phyloP scores from a whole-genome alignment of 1,140 invertebrate genomes.

The Drosophila serrata region DNA sequence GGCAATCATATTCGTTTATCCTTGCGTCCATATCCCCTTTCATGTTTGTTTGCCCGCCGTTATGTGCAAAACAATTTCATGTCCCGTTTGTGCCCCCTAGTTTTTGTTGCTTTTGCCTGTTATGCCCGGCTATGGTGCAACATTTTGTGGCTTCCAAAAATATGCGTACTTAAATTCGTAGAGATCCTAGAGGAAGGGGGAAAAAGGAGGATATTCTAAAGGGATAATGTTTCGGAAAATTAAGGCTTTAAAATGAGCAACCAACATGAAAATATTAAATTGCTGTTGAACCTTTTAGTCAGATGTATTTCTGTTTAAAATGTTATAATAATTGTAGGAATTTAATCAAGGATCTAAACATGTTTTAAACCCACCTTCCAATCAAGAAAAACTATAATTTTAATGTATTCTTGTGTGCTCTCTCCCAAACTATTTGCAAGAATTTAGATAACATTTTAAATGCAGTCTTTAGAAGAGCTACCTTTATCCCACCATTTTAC shows the following conservation, averaged over 20 bases:
- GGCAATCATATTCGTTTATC: slow-evolving; percentile 42
- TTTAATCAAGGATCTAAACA: too few species aligned
- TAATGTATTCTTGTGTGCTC: background rate
- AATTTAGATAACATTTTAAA: slow-evolving; percentile 12
- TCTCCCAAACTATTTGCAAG: background rate
- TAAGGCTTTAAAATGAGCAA: background rate
- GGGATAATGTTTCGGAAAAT: slow-evolving; percentile 5
- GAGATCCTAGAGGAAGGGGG: background rate
- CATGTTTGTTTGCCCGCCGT: slow-evolving; percentile 67
- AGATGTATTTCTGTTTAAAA: background rate
- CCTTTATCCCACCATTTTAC: background rate
- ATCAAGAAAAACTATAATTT: background rate
- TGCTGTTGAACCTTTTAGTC: too few species aligned
- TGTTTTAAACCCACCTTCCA: too few species aligned
- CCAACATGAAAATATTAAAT: background rate
- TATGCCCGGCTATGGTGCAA: slow-evolving; percentile 53
- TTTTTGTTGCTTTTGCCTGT: slow-evolving; percentile 24
- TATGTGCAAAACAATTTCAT: slow-evolving; percentile 81
- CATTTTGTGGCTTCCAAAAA: slow-evolving; percentile 74
- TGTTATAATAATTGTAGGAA: too few species aligned
- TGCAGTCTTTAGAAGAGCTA: slow-evolving; percentile 19
- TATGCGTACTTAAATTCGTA: slow-evolving; percentile 51
- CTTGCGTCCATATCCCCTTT: slow-evolving; percentile 43
- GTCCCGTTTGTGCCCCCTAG: slow-evolving; percentile 53
- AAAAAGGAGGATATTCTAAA: background rate